These are phyloP conservation scores for Sinhomidia bicolor DNA, from an alignment of 2,888 invertebrate species.

Conservation along the genomic window DNA sequence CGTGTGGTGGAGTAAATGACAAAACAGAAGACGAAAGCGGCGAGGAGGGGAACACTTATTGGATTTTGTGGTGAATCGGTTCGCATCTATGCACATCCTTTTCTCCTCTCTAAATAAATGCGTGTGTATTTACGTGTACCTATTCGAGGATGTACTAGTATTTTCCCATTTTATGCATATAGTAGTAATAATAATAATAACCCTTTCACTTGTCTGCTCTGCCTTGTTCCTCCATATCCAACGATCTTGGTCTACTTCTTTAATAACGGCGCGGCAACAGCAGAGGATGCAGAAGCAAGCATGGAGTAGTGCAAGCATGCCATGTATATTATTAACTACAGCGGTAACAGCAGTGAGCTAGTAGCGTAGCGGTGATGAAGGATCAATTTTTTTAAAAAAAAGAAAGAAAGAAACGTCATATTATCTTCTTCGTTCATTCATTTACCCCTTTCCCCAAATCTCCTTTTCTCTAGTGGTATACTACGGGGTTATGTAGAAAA, in stretches of 20 bases:
- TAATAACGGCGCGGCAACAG: conserved; percentile 25
- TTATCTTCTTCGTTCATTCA: conserved; percentile 18
- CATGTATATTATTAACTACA: not conserved
- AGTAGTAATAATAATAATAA: conserved; percentile 58
- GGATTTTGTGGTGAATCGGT: conserved; percentile 74
- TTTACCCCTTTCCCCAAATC: conserved; percentile 2
- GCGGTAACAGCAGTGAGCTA: not conserved
- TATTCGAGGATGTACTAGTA: not conserved
- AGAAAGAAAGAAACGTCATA: not conserved
- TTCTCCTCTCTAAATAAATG: conserved; percentile 57
- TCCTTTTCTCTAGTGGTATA: not conserved
- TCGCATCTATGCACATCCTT: conserved; percentile 69
- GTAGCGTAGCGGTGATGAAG: not conserved
- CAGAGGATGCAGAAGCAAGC: not conserved
- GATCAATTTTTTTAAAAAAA: not conserved
- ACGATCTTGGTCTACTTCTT: conserved; percentile 38
- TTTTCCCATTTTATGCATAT: conserved; percentile 65
- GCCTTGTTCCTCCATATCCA: not conserved
- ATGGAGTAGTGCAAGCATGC: not conserved
- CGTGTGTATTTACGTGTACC: not conserved
- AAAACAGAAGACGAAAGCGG: conserved; percentile 29
- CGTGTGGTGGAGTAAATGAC: conserved; percentile 66
- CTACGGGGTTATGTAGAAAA: not conserved
- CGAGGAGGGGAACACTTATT: conserved; percentile 68
- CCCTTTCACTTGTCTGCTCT: conserved; percentile 27